Evolutionary conservation across 92 coral and sea anemone species (phyloP).

Genomic region (Montipora capitata): DNA sequence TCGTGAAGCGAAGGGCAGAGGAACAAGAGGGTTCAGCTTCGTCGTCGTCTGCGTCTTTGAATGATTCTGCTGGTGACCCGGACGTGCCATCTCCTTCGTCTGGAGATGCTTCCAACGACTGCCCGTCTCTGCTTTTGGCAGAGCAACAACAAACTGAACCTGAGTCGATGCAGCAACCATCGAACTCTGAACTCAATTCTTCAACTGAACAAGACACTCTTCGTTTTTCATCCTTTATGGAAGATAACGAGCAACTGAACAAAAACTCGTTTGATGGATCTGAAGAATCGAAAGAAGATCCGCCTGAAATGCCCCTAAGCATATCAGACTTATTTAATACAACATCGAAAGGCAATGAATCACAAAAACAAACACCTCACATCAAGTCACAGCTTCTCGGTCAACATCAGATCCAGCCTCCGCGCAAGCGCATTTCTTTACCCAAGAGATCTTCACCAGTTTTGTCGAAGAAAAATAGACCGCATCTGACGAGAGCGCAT

Average conservation of each 20-base stretch:
- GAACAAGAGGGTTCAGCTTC: conserved; percentile 67
- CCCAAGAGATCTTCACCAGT: conserved; percentile 95
- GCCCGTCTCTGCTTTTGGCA: conserved; percentile 44
- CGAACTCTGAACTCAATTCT: conserved; percentile 10
- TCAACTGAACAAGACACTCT: conserved; percentile 9
- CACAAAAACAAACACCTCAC: conserved; percentile 81
- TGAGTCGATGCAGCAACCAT: not conserved
- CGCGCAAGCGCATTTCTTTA: conserved; percentile 74
- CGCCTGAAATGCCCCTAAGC: conserved; percentile 63
- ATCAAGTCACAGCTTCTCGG: conserved; percentile 88
- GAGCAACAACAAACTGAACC: conserved; percentile 33
- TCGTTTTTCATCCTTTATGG: not conserved
- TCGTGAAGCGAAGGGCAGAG: conserved; percentile 29
- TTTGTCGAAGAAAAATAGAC: conserved; percentile 76
- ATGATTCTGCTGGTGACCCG: conserved; percentile 80
- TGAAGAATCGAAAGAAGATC: conserved; percentile 47
- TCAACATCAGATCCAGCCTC: conserved; percentile 78
- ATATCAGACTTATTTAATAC: conserved; percentile 77
- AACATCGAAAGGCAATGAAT: conserved; percentile 51
- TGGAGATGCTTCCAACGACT: conserved; percentile 40
- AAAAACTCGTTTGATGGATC: conserved; percentile 15
- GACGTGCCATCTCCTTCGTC: conserved; percentile 57
- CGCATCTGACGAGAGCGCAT: conserved; percentile 56
- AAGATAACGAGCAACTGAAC: not conserved
- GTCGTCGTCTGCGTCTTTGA: conserved; percentile 72